These are phyloP conservation scores for Hybos culiciformis DNA, from an alignment of 2,888 invertebrate species.

Conservation along the genomic window DNA sequence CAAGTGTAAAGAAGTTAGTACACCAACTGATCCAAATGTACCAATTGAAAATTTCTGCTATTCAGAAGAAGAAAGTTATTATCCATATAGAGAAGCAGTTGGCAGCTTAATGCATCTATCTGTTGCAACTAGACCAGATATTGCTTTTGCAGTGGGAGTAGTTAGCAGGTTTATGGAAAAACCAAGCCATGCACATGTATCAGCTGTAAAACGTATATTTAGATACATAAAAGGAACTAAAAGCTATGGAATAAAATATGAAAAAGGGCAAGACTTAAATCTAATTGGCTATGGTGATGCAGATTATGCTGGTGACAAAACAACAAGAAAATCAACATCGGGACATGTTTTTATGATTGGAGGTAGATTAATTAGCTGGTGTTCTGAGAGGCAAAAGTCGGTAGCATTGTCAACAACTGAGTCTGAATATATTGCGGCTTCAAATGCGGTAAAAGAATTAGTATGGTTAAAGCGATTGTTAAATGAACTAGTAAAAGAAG, in stretches of 20 bases:
- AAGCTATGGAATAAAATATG: conserved; percentile 5
- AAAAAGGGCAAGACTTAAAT: background rate
- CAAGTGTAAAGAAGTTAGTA: conserved; percentile 11
- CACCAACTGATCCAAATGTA: conserved; percentile 11
- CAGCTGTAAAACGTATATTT: conserved; percentile 9
- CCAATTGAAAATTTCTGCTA: background rate
- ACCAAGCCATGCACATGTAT: conserved; percentile 2
- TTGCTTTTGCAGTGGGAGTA: conserved; percentile 13
- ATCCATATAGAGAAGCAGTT: conserved; percentile 16
- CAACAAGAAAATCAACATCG: conserved; percentile 3
- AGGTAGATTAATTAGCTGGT: conserved; percentile 6
- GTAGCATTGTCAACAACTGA: conserved; percentile 20
- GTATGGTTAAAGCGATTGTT: conserved; percentile 9
- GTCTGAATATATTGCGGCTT: conserved; percentile 22
- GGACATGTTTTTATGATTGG: conserved; percentile 7
- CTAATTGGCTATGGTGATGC: conserved; percentile 8
- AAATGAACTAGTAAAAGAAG: background rate
- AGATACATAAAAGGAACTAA: conserved; percentile 9
- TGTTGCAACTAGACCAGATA: conserved; percentile 15
- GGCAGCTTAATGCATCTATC: conserved; percentile 15
- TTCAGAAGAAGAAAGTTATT: conserved; percentile 2
- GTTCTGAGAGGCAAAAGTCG: conserved; percentile 8
- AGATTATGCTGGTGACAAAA: conserved; percentile 8
- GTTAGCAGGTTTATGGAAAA: conserved; percentile 9
- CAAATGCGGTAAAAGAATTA: conserved; percentile 18